Base-by-base conservation (phyloP, 2,113 vertebrate genomes). In the Pteruthius melanotis region DNA sequence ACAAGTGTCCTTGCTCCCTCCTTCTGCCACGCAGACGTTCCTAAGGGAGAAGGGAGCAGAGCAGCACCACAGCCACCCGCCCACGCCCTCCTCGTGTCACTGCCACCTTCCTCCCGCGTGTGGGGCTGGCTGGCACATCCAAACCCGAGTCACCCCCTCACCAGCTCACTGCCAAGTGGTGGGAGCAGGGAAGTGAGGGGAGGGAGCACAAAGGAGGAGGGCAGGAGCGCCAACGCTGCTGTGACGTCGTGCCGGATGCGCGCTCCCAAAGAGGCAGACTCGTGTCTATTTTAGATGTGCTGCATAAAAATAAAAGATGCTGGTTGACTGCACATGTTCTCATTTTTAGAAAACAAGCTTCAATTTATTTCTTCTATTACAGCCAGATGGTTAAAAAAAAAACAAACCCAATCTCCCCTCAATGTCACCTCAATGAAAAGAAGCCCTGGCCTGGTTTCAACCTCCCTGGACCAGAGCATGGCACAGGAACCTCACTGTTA, bases 401-500 rank as follows among this genome's bases (percentile, higher is more conserved):
- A 47, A 5, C 20, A 44, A 24, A 27, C 33, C 40, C 33, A 31
- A 35, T 45, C 18, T 81, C 40, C 28, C 21, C 12, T 77, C 80
- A 83, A 65, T 53, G 76, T 68, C 75, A 87, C 22, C 79, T 85
- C 63, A 65, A 39, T 15, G 37, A 64, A 84, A 91, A 87, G 91
- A 47, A 89, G 31, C 13, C 53, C 33, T 8, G 5, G 53, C 23
- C 42, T 35, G 70, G 44, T 68, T 83, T 81, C 72, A 90, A 9
- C 31, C n/a, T 49, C 17, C 23, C 20, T 0, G 0, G 33, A 53
- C 15, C 57, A 37, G 40, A 72, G 65, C 44, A 53, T 0, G 0
- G 52, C 39, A 81, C 2, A 1, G 30, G 19, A 83, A n/a, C 21
- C 44, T 50, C n/a, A 23, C 17, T 3, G 0, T 11, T 47, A 57